Evolutionary conservation across 2,113 vertebrate genomes (phyloP).

Genomic region (Petromus typicus): DNA sequence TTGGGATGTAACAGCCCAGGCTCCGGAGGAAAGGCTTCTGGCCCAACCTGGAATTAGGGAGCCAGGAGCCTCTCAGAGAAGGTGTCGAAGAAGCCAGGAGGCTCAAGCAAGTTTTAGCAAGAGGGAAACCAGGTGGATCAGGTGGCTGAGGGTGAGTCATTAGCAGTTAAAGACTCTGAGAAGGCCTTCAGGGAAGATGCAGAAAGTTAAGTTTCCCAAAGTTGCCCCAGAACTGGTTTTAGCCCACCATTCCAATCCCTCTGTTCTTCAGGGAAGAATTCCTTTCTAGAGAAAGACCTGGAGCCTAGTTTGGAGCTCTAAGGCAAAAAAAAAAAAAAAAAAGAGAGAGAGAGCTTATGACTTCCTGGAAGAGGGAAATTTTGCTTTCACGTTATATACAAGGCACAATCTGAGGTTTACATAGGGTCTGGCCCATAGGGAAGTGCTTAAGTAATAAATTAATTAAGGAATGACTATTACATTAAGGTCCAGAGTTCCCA

Average conservation of each 20-base stretch:
- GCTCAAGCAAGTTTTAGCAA: background rate
- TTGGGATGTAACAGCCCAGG: too few relatives aligned
- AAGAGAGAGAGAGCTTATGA: background rate
- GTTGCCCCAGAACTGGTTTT: background rate
- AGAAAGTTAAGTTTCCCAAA: background rate
- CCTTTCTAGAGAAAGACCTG: background rate
- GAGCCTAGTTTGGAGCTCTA: background rate
- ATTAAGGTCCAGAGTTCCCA: background rate
- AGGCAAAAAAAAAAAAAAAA: too few relatives aligned
- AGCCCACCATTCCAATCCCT: background rate
- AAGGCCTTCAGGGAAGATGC: background rate
- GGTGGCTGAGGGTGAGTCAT: background rate
- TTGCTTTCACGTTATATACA: fast-evolving
- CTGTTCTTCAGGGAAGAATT: background rate
- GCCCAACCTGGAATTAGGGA: background rate
- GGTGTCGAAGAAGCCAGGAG: background rate
- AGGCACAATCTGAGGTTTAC: background rate
- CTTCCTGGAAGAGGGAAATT: background rate
- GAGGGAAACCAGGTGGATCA: background rate
- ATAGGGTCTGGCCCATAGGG: background rate
- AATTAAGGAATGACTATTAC: background rate
- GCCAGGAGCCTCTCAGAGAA: background rate
- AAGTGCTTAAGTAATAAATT: background rate
- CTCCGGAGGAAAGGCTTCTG: background rate
- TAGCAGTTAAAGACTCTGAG: background rate